Evolutionary conservation across 2,888 invertebrate species (phyloP), one percentile per base, ranked within the genome.

Genomic region (Atethmia centrago): DNA sequence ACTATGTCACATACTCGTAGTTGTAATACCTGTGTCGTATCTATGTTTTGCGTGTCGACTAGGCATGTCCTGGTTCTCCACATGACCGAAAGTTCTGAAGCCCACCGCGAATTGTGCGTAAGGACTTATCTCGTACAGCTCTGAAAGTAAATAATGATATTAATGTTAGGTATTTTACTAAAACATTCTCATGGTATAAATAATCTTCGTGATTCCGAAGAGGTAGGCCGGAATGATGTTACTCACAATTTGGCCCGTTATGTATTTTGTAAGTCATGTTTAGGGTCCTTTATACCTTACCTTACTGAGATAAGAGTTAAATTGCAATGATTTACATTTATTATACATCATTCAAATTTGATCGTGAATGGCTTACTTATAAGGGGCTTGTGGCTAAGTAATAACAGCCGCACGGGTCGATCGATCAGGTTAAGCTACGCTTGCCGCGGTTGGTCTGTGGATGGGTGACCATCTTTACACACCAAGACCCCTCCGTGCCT

Each of bases 71-170:
- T 96, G 96, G 83, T 96, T 96, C 51, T 96, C 96, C 0, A 95
- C 95, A 76, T 96, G 96, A 0, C 96, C 96, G 77, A 96, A 96
- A 0, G 96, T 96, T 0, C 96, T 89, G 84, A 96, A 96, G 0
- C 96, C 96, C 14, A 96, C 96, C 0, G 95, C 95, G 63, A 96
- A 96, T 55, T 96, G 96, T 0, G 96, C 96, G 88, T 96, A 96
- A 1, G 96, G 96, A 86, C 96, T 96, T 88, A 96, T 96, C 85
- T 96, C 96, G 87, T 96, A 96, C 71, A 96, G 75, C 71, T 96
- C 96, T 96, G 91, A 5, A 92, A 92, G 36, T 14, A 55, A 56
- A 51, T 36, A 28, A 28, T 16, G 0, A 51, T 3, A n/a, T n/a
- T n/a, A 58, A 19, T 21, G 2, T 49, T 53, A 5, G 9, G 16